Percentiles rank a stretch among this genome's conserved stretches.
These are phyloP conservation scores for Neodontobutis hainanensis DNA, from an alignment of 2,113 vertebrate genomes.

Conservation along the genomic window DNA sequence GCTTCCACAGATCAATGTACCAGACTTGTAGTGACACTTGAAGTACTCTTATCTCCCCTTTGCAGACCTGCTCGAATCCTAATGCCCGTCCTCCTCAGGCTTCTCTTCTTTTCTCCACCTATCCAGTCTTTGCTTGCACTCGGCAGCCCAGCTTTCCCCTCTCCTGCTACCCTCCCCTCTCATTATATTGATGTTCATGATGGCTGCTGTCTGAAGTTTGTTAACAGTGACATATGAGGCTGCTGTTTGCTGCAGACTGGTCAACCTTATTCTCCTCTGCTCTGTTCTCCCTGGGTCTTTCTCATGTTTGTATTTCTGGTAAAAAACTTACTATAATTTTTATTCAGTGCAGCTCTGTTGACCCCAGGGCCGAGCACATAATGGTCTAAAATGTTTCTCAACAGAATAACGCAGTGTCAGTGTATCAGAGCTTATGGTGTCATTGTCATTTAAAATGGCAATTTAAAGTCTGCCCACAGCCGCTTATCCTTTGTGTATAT, in stretches of 20 bases:
- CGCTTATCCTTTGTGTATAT: constrained; percentile 13
- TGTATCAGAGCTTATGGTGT: constrained; percentile 29
- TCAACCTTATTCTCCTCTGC: neutral
- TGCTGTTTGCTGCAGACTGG: too few relatives aligned
- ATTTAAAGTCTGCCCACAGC: constrained; percentile 31
- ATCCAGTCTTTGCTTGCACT: neutral
- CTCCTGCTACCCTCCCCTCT: constrained; percentile 3
- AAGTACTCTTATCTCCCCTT: constrained; percentile 74
- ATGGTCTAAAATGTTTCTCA: constrained; percentile 31
- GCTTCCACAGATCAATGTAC: constrained; percentile 73
- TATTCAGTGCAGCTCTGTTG: constrained; percentile 19
- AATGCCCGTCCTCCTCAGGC: constrained; percentile 25
- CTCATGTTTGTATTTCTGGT: constrained; percentile 16
- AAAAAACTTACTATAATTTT: constrained; percentile 13
- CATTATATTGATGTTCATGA: constrained; percentile 45
- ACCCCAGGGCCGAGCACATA: constrained; percentile 25
- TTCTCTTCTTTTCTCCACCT: neutral
- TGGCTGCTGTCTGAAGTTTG: constrained; percentile 45
- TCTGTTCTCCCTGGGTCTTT: constrained; percentile 5
- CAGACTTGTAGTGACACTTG: constrained; percentile 76
- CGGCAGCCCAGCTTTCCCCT: neutral
- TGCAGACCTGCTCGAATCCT: constrained; percentile 71
- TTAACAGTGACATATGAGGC: neutral
- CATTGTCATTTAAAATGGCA: constrained; percentile 41
- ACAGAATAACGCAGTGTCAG: constrained; percentile 22